These are phyloP conservation scores for Dynastes maya DNA, from an alignment of 2,888 invertebrate genomes.

Conservation along the genomic window DNA sequence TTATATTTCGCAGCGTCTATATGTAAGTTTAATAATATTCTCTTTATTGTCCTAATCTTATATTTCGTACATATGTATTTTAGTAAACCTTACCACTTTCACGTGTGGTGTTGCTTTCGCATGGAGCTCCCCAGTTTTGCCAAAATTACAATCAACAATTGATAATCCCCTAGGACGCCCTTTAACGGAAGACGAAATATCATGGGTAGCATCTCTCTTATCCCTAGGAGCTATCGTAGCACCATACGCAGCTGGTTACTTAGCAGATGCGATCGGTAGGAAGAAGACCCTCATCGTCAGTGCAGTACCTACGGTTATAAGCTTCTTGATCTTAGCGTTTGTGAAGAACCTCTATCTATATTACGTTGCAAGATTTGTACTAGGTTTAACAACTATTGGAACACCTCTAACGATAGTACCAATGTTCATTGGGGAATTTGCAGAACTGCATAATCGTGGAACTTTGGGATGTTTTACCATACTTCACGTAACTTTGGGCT, in stretches of 20 bases:
- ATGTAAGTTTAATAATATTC: background rate
- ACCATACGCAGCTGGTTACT: slow-evolving; percentile 78
- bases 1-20: slow-evolving; percentile 21
- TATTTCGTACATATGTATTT: background rate
- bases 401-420: slow-evolving; percentile 79
- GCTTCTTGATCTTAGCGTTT: slow-evolving; percentile 55
- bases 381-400: slow-evolving; percentile 48
- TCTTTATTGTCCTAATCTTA: background rate
- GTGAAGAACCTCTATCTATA: slow-evolving; percentile 44
- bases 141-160: slow-evolving; percentile 61
- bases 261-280: slow-evolving; percentile 78
- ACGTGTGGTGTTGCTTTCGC: slow-evolving; percentile 68
- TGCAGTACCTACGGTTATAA: slow-evolving; percentile 77
- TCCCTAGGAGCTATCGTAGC: slow-evolving; percentile 78
- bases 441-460: slow-evolving; percentile 53
- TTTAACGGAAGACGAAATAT: slow-evolving; percentile 74
- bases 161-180: slow-evolving; percentile 70
- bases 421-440: slow-evolving; percentile 87
- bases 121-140: slow-evolving; percentile 66
- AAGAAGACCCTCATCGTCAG: slow-evolving; percentile 76
- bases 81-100: slow-evolving; percentile 70
- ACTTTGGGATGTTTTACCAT: slow-evolving; percentile 50
- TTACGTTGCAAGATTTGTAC: slow-evolving; percentile 51
- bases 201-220: slow-evolving; percentile 83
- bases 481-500: slow-evolving; percentile 49